Base-by-base conservation (phyloP, 2,888 invertebrate species). In the Limulus polyphemus region DNA sequence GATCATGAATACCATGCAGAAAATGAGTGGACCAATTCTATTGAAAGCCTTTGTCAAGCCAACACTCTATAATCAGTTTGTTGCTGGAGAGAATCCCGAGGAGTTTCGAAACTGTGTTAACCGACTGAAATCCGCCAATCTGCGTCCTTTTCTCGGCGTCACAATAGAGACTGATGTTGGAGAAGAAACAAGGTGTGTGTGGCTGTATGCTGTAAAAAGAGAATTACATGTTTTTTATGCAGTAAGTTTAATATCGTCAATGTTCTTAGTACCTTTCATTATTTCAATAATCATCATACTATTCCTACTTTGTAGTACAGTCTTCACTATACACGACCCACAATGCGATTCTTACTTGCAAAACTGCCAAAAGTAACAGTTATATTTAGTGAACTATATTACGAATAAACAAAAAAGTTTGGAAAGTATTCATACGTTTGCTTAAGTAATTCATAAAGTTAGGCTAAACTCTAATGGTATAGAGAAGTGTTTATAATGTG, bases 11-110 rank as follows among this genome's bases (percentile, higher is more conserved):
- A 17, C 65, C 17, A 62, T 69, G 9, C 64, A 71, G 32, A 61
- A 59, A 14, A 17, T 75, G 32, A 70, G 75, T 56, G 78, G 74
- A 1, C 63, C 63, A 9, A 65, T 64, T 16, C 59, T 72, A 59
- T 73, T 74, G 62, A 69, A 71, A 10, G 63, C 51, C 3, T 16
- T 77, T 17, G 72, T 78, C 60, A 71, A 72, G 16, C 73, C 73
- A 14, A 76, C 77, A 9, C 70, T 79, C 17, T 79, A 78, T 65
- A 74, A 75, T 10, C 79, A 79, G 69, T 79, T 79, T 72, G 78
- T 79, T 49, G 78, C 76, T 7, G 78, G 78, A n/a, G 75, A 76
- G 32, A 72, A 68, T 11, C 61, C 67, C 1, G 58, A 63, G 0
- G 72, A 74, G 11, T 70, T 79, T 57, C 59, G 65, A 11, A 50